phyloP scores from a whole-genome alignment of 2,888 invertebrate species.

The Choristoneura rosaceana region DNA sequence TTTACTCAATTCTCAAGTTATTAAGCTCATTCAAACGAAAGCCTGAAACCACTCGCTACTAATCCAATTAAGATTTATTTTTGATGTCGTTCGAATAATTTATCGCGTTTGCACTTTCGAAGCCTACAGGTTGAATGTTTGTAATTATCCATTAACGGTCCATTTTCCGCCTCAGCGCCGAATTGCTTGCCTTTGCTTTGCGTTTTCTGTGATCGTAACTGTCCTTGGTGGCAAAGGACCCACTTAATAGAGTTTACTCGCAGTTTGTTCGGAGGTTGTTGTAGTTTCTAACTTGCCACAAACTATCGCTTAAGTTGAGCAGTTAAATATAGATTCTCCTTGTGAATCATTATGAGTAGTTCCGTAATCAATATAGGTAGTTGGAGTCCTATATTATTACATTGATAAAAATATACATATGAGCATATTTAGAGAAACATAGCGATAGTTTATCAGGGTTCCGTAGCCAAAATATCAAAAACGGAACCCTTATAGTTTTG shows the following conservation, averaged over 20 bases:
- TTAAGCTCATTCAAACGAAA: background rate
- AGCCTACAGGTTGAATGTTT: slow-evolving; percentile 6
- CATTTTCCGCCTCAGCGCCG: slow-evolving; percentile 14
- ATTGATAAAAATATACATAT: too few species aligned
- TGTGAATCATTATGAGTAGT: background rate
- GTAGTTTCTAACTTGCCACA: background rate
- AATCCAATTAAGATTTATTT: background rate
- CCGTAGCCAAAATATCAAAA: too few species aligned
- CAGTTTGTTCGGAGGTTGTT: background rate
- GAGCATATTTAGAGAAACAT: too few species aligned
- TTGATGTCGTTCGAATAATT: background rate
- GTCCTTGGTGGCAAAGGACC: background rate
- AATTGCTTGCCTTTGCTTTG: slow-evolving; percentile 16
- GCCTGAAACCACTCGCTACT: background rate
- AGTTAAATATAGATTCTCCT: slow-evolving; percentile 18
- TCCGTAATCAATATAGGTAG: too few species aligned
- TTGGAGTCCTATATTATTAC: too few species aligned
- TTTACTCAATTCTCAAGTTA: background rate
- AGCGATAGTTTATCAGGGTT: too few species aligned
- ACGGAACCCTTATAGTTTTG: too few species aligned
- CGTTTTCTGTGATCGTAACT: slow-evolving; percentile 28
- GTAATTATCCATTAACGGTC: slow-evolving; percentile 11
- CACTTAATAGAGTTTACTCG: slow-evolving; percentile 16
- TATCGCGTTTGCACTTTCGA: slow-evolving; percentile 4
- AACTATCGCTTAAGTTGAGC: background rate